phyloP scores from a whole-genome alignment of 1,140 invertebrate genomes.

The Berghia stephanieae region DNA sequence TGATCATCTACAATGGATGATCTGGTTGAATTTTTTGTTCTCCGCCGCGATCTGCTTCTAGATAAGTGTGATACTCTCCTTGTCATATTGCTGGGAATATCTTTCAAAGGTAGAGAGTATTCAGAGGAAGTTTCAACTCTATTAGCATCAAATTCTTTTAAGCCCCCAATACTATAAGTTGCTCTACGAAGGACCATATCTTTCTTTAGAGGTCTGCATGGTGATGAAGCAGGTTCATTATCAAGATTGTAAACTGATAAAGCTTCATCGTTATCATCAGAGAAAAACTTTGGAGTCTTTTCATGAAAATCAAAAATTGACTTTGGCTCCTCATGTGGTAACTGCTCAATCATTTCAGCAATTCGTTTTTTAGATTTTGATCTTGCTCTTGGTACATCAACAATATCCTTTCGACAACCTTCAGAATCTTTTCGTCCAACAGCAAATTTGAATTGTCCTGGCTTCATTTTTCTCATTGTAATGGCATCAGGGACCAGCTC shows the following conservation, averaged over 20 bases:
- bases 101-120: no score
- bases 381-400: conserved; percentile 39
- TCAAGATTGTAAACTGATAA: conserved; percentile 40
- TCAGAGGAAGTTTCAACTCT: no score
- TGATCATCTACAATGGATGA: no score
- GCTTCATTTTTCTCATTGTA: conserved; percentile 41
- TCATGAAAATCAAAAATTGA: conserved; percentile 54
- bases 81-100: no score
- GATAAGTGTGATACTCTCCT: no score
- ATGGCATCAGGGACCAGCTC: conserved; percentile 38
- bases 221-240: conserved; percentile 34
- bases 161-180: no score
- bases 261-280: conserved; percentile 22
- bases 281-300: conserved; percentile 38
- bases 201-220: conserved; percentile 14
- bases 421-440: conserved; percentile 45
- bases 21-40: no score
- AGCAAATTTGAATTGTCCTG: conserved; percentile 46
- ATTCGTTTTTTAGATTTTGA: conserved; percentile 46
- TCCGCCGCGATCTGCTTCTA: no score
- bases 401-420: conserved; percentile 45
- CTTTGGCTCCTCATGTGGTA: conserved; percentile 32
- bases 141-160: no score
- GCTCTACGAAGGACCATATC: no score
- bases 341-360: conserved; percentile 31